phyloP scores from a whole-genome alignment of 1,140 invertebrate genomes.

The Melitaea cinxia region DNA sequence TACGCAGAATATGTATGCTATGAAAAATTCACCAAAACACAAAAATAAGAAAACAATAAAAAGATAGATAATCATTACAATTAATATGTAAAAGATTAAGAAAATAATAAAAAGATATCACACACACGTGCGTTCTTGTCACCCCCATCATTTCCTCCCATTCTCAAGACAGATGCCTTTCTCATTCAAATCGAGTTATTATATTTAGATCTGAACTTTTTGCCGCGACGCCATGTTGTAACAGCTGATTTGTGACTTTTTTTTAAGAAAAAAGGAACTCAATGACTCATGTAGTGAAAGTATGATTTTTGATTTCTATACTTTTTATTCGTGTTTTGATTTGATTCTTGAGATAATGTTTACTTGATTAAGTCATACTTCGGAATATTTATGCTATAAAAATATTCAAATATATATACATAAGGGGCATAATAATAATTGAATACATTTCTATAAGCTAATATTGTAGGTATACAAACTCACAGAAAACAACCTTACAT shows the following conservation, averaged over 20 bases:
- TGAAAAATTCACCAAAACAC: not conserved
- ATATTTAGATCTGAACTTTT: slow-evolving; percentile 49
- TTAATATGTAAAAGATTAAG: not conserved
- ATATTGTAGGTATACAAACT: too few relatives aligned
- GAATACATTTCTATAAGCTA: too few relatives aligned
- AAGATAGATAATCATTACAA: not conserved
- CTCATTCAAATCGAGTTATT: slow-evolving; percentile 55
- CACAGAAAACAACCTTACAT: too few relatives aligned
- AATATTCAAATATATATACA: too few relatives aligned
- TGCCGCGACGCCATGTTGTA: slow-evolving; percentile 21
- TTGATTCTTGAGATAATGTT: not conserved
- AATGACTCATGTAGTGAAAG: not conserved
- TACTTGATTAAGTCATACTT: too few relatives aligned
- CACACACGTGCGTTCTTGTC: slow-evolving; percentile 37
- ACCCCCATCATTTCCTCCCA: slow-evolving; percentile 49
- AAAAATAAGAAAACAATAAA: not conserved
- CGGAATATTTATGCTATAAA: too few relatives aligned
- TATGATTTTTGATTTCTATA: not conserved
- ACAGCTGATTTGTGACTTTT: slow-evolving; percentile 35
- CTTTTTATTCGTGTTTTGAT: not conserved
- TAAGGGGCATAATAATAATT: too few relatives aligned
- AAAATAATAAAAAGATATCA: slow-evolving; percentile 18
- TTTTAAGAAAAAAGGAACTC: not conserved
- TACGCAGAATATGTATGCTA: too few relatives aligned
- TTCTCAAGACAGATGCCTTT: slow-evolving; percentile 49